Base-by-base conservation (phyloP, 2,888 invertebrate genomes). In the Drosophila parthenogenetica region DNA sequence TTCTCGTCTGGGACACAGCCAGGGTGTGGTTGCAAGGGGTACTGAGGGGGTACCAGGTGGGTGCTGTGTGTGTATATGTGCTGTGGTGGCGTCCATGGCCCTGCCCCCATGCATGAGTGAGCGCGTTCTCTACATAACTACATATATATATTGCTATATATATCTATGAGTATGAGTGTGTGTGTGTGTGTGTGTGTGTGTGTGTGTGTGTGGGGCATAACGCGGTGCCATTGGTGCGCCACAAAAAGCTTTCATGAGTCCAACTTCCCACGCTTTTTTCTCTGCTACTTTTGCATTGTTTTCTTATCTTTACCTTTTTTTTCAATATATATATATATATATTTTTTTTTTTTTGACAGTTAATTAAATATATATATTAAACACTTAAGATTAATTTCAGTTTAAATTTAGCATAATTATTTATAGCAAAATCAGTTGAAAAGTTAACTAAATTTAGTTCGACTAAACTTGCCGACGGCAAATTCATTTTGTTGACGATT, bases 191-290 rank as follows among this genome's bases (percentile, higher is more conserved):
- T 64, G 39, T 51, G 46, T 45, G 32, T 59, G 51, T 49, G 42
- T 67, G 45, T 74, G 81, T 79, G 79, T 83, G 85, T 35, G 86
- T 86, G 91, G 91, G 90, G 91, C 91, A 92, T 91, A 92, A 92
- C 92, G 91, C 91, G 92, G 92, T 92, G 90, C 92, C 90, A 92
- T 92, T 92, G 92, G 92, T 92, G 92, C 92, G 92, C 92, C 92
- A 87, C 92, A 92, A 92, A 92, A 92, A 92, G 91, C 92, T 92
- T 91, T 90, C 91, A 90, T 89, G 90, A 90, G 88, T 87, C 75
- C 85, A 71, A 73, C 85, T 75, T 84, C 79, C 84, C 84, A 78
- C 82, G 66, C 76, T 71, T 68, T 76, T 67, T 75, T 55, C 55
- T 16, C 43, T 43, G 60, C 10, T 53, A 13, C 8, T 69, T 64